Evolutionary conservation across 1,140 invertebrate genomes (phyloP).

Genomic region (Doryteuthis pealeii): DNA sequence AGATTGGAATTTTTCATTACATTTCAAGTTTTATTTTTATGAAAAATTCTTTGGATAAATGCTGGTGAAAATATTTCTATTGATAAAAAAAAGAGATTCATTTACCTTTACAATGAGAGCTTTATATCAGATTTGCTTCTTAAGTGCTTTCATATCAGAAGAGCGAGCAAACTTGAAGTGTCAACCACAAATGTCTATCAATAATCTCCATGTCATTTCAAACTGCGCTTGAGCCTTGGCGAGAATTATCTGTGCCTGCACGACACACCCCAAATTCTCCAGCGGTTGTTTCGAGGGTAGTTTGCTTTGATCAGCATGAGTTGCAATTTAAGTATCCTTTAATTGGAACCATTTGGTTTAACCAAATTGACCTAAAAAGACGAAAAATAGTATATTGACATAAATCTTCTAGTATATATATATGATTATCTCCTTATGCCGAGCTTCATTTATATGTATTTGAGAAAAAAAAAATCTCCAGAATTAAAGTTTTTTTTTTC

Average conservation of each 20-base stretch:
- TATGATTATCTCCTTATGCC: no score
- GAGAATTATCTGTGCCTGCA: conserved; percentile 65
- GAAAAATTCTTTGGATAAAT: no score
- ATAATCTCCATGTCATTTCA: conserved; percentile 65
- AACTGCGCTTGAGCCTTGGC: conserved; percentile 62
- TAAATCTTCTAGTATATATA: no score
- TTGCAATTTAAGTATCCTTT: conserved; percentile 70
- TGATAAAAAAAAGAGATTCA: no score
- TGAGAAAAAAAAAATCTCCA: no score
- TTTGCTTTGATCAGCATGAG: conserved; percentile 68
- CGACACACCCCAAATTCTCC: conserved; percentile 67
- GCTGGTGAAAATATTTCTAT: no score
- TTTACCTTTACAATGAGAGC: conserved; percentile 62
- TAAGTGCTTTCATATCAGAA: conserved; percentile 65
- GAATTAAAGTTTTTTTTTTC: no score
- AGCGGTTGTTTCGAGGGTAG: conserved; percentile 63
- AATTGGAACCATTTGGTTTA: conserved; percentile 60
- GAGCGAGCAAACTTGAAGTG: conserved; percentile 66
- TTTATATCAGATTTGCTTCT: conserved; percentile 63
- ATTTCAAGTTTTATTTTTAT: no score
- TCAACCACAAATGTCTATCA: conserved; percentile 67
- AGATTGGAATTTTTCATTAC: no score
- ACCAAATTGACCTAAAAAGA: conserved; percentile 63
- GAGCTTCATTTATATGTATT: no score
- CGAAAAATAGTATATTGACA: not conserved